These are phyloP conservation scores for Lithobates sylvaticus DNA, from an alignment of 2,797 vertebrate genomes.

Conservation along the genomic window DNA sequence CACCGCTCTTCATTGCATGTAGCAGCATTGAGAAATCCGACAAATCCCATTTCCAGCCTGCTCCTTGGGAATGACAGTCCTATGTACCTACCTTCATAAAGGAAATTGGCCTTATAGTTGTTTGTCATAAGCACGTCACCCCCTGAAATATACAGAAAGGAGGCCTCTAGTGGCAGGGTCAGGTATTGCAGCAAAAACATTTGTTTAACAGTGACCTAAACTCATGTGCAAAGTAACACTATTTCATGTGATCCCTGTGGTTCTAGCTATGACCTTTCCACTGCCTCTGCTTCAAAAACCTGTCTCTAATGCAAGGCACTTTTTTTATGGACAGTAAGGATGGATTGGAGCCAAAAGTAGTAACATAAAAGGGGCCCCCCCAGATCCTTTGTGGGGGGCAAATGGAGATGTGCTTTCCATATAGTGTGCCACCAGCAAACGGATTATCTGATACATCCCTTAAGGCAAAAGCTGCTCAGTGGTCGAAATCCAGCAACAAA, in stretches of 20 bases:
- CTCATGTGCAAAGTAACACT: no score
- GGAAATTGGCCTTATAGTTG: neutral
- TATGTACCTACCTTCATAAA: no score
- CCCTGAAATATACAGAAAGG: neutral
- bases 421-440: neutral
- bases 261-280: neutral
- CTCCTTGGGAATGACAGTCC: neutral
- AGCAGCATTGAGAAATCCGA: neutral
- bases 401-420: neutral
- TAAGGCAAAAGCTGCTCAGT: neutral
- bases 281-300: neutral
- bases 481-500: neutral
- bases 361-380: slow-evolving; percentile 1
- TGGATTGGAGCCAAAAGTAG: neutral
- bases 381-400: neutral
- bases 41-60: neutral
- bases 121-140: neutral
- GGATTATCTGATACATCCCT: neutral
- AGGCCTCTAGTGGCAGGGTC: slow-evolving; percentile 46
- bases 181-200: neutral
- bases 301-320: neutral
- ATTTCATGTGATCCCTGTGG: neutral
- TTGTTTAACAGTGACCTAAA: no score
- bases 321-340: neutral
- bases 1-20: slow-evolving; percentile 17